Percentiles rank a stretch among this genome's conserved stretches.
phyloP scores from a whole-genome alignment of 2,888 invertebrate species.

The Thymelicus acteon region DNA sequence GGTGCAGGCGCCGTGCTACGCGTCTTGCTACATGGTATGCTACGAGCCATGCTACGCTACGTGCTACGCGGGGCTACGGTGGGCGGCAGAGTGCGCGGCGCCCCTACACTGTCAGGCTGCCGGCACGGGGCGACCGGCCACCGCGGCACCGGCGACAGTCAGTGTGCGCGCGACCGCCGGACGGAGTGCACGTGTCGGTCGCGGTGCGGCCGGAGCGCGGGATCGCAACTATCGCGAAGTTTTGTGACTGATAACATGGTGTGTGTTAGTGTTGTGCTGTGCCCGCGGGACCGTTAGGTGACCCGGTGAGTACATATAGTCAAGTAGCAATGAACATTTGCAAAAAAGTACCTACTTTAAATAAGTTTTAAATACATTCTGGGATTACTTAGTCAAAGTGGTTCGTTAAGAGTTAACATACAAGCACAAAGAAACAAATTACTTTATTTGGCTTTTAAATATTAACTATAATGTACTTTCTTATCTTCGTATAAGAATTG shows the following conservation, averaged over 20 bases:
- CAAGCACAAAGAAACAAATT: too few relatives aligned
- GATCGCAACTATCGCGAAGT: slow-evolving; percentile 28
- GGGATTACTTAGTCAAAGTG: too few relatives aligned
- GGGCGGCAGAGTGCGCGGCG: slow-evolving; percentile 24
- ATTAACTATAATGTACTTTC: too few relatives aligned
- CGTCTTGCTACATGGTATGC: too few relatives aligned
- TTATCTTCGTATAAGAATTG: too few relatives aligned
- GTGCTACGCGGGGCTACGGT: slow-evolving; percentile 22
- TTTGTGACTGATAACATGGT: slow-evolving; percentile 28
- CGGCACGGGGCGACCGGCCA: slow-evolving; percentile 11
- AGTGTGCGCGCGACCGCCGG: slow-evolving; percentile 44
- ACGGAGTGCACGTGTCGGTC: slow-evolving; percentile 32
- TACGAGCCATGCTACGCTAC: not conserved
- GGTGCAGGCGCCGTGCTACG: too few relatives aligned
- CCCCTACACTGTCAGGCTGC: slow-evolving; percentile 27
- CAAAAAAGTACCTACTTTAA: too few relatives aligned
- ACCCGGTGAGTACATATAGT: slow-evolving; percentile 17
- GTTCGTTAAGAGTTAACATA: too few relatives aligned
- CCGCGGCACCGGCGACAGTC: slow-evolving; percentile 31
- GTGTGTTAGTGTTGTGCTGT: slow-evolving; percentile 25
- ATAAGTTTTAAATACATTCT: too few relatives aligned
- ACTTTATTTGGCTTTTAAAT: too few relatives aligned
- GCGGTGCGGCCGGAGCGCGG: slow-evolving; percentile 17
- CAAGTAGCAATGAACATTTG: too few relatives aligned
- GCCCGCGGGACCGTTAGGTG: slow-evolving; percentile 11